Conservation (phyloP, 2,888 invertebrate genomes). For the Microctonus aethiopoides region DNA sequence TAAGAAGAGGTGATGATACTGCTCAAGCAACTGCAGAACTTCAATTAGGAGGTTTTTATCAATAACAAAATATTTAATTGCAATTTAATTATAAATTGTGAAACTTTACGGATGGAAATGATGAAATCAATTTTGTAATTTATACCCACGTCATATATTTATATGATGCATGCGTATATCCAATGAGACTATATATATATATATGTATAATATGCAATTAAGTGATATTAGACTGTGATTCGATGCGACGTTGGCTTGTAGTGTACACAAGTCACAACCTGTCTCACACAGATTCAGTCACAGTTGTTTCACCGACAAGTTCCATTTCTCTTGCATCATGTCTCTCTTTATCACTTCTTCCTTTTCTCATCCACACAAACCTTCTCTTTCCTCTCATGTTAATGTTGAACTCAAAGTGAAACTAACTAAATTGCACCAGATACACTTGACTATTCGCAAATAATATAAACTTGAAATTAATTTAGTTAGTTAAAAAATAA, state of each 20-base stretch:
- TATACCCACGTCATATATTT: too few relatives aligned
- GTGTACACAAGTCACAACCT: slow-evolving; percentile 27
- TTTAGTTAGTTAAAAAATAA: background rate
- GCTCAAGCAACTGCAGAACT: slow-evolving; percentile 82
- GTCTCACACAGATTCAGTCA: slow-evolving; percentile 23
- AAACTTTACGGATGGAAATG: slow-evolving; percentile 9
- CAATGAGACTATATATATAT: slow-evolving; percentile 12
- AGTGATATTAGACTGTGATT: slow-evolving; percentile 29
- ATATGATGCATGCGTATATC: slow-evolving; percentile 8
- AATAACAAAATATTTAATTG: background rate
- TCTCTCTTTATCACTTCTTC: background rate
- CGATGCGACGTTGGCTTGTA: background rate
- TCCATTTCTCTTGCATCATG: background rate
- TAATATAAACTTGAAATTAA: background rate
- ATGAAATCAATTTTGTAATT: background rate
- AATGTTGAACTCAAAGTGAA: background rate
- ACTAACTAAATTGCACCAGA: background rate
- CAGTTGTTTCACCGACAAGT: slow-evolving; percentile 30
- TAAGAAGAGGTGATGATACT: slow-evolving; percentile 77
- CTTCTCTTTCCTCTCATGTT: background rate
- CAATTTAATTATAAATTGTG: slow-evolving; percentile 1
- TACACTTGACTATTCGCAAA: background rate
- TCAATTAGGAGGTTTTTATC: slow-evolving; percentile 74
- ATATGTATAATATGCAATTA: slow-evolving; percentile 30
- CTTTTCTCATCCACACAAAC: too few relatives aligned